Evolutionary conservation across 2,113 vertebrate species (phyloP), one percentile per base, ranked within the genome.

Genomic region (Oncorhynchus tshawytscha): DNA sequence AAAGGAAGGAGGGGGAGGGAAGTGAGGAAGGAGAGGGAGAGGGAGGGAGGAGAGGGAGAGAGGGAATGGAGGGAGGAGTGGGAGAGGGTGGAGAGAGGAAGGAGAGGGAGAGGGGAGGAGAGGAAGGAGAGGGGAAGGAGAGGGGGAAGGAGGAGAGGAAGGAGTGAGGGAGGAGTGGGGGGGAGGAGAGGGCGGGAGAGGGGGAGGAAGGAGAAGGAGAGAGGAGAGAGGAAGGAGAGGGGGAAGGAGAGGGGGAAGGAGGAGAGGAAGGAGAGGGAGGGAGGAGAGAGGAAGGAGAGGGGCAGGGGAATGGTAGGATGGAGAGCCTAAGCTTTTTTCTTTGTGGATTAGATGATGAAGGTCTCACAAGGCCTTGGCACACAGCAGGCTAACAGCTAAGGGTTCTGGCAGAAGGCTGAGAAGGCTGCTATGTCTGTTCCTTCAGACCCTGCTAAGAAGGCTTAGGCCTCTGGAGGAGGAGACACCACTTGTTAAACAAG

Each of bases 1-100:
- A 82, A 67, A 77, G 65, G 22, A 20, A 72, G 68, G 31, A 62
- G 71, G 86, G 86, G 72, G 70, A 86, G 68, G 70, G 62, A 25
- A 1, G 29, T 2, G 54, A 73, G 71, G 22, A 1, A 34, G 34
- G 34, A 8, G 29, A 31, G 29, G 6, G 29, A 0, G 2, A 59
- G 77, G 24, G 24, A 24, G 24, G 24, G 29, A 0, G 27, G 0
- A 0, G 24, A 24, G 24, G 24, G 24, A 24, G 24, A 24, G 24
- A 25, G 60, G 57, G 29, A 0, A 3, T 5, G 31, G 5, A 31
- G 4, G 39, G 0, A 45, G 9, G 31, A 62, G 39, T 16, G 60
- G 71, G 29, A 0, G 27, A 31, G 29, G 4, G 29, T 1, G 24
- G 24, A 24, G 24, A 24, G 24, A 31, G 1, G 29, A 31, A 27